Evolutionary conservation across 2,797 vertebrate species (phyloP).

Genomic region (Tapirus indicus): DNA sequence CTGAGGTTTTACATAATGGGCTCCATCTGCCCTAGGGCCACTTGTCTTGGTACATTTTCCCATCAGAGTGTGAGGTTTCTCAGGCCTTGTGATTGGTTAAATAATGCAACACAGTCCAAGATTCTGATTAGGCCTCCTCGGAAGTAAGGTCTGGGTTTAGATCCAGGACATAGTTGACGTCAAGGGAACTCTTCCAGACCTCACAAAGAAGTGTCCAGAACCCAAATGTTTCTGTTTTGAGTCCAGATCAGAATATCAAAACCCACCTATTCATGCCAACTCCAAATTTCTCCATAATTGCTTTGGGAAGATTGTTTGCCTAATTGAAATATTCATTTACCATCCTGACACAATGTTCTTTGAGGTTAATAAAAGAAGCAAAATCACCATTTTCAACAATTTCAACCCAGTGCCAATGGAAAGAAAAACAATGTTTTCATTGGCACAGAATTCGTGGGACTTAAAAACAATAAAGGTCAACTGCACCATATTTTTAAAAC

Average conservation of each 20-base stretch:
- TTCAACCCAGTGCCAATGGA: constrained; percentile 47
- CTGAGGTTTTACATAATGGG: constrained; percentile 49
- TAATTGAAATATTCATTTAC: constrained; percentile 64
- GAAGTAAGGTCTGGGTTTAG: constrained; percentile 4
- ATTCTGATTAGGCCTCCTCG: background rate
- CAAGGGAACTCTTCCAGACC: constrained; percentile 16
- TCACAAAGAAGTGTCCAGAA: constrained; percentile 35
- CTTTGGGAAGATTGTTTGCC: constrained; percentile 56
- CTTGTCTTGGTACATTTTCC: constrained; percentile 36
- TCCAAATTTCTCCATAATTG: constrained; percentile 59
- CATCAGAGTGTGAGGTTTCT: constrained; percentile 22
- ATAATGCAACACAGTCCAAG: background rate
- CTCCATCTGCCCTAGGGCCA: background rate
- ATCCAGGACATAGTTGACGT: background rate
- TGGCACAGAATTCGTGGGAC: constrained; percentile 57
- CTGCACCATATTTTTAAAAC: background rate
- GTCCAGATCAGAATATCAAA: constrained; percentile 54
- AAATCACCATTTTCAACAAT: constrained; percentile 66
- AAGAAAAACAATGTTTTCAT: constrained; percentile 64
- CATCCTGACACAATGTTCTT: constrained; percentile 52
- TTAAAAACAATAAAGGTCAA: constrained; percentile 70
- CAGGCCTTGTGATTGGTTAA: constrained; percentile 42
- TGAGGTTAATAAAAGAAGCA: constrained; percentile 61
- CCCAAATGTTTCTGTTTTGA: constrained; percentile 49
- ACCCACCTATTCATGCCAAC: background rate